Conservation (phyloP, 2,113 vertebrate genomes). For the human (Homo sapiens) region GRCh38 chr21:32819001-32819500, state of each 20-base stretch:
- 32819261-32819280: background rate
- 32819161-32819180: background rate
- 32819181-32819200: background rate
- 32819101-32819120: no score
- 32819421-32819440: constrained; percentile 5
- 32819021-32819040: background rate
- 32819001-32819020: background rate
- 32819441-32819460: constrained; percentile 35
- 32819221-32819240: background rate
- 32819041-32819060: no score
- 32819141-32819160: background rate
- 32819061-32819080: background rate
- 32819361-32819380: no score
- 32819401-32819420: background rate
- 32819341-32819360: background rate
- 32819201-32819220: background rate
- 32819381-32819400: background rate
- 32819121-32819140: background rate
- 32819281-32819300: fast-evolving
- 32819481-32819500: background rate
- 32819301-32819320: background rate
- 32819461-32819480: background rate
- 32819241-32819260: background rate
- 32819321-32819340: background rate
- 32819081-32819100: background rate